Evolutionary conservation across 2,797 vertebrate genomes (phyloP).

Genomic region (Lateolabrax maculatus): DNA sequence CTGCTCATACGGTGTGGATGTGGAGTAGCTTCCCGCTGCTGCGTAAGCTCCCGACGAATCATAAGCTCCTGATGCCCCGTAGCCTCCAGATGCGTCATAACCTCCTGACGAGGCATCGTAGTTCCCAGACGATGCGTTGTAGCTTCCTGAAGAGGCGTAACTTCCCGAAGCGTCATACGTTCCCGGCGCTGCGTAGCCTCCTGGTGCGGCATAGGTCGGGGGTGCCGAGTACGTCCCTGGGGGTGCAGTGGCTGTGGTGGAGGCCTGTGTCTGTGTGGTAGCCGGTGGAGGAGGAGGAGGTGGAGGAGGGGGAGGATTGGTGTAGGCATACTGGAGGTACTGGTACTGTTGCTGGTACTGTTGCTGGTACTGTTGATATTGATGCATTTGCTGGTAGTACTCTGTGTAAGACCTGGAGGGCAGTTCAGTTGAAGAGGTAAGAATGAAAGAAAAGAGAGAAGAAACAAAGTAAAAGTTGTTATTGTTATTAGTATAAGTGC

Average conservation of each 20-base stretch:
- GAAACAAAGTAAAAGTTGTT: not conserved
- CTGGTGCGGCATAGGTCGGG: conserved; percentile 60
- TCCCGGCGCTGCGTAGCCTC: conserved; percentile 68
- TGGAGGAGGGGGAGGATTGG: conserved; percentile 78
- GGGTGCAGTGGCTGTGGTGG: conserved; percentile 62
- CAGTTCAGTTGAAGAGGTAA: not conserved
- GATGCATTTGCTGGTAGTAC: conserved; percentile 88
- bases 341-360: conserved; percentile 89
- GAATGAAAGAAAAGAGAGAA: not conserved
- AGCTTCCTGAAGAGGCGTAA: conserved; percentile 66
- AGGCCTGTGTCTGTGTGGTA: conserved; percentile 65
- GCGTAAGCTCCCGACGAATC: conserved; percentile 80
- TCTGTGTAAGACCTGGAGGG: conserved; percentile 84
- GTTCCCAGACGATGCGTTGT: conserved; percentile 66
- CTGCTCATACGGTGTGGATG: conserved; percentile 87
- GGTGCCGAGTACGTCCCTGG: conserved; percentile 77
- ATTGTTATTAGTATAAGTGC: not conserved
- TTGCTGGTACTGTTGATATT: conserved; percentile 89
- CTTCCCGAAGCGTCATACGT: conserved; percentile 67
- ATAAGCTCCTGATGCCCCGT: conserved; percentile 75
- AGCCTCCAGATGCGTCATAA: conserved; percentile 76
- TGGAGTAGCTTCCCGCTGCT: conserved; percentile 80
- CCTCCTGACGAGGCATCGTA: conserved; percentile 69
- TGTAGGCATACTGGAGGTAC: conserved; percentile 88
- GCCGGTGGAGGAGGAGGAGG: conserved; percentile 73